Percentiles rank a stretch among this genome's conserved stretches.
phyloP scores from a whole-genome alignment of 2,797 vertebrate genomes.

The Calcarius lapponicus region DNA sequence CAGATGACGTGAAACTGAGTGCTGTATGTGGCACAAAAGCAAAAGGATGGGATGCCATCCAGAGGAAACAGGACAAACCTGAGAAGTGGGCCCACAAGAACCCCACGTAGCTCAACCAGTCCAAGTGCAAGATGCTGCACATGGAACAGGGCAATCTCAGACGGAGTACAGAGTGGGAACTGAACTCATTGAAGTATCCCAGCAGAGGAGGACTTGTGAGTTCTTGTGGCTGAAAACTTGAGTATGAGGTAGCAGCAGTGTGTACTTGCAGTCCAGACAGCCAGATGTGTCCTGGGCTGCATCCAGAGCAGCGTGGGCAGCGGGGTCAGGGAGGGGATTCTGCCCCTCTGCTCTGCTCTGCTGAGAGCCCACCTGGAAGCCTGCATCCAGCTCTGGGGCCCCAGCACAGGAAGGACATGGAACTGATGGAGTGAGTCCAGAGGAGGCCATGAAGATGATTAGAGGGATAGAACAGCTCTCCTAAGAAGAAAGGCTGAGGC shows the following conservation, averaged over 20 bases:
- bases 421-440: rapidly evolving
- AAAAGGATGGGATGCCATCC: background rate
- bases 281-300: rapidly evolving
- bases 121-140: background rate
- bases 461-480: background rate
- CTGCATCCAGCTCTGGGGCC: background rate
- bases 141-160: background rate
- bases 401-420: background rate
- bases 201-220: too few species aligned
- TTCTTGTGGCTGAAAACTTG: background rate
- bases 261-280: background rate
- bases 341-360: background rate
- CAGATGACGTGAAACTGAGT: background rate
- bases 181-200: background rate
- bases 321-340: background rate
- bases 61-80: background rate
- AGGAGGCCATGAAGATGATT: background rate
- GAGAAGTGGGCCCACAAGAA: background rate
- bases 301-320: background rate
- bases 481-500: background rate
- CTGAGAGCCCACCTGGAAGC: rapidly evolving
- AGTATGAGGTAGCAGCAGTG: background rate
- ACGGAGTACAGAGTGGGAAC: background rate
- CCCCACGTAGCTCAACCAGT: background rate
- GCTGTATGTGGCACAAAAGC: background rate